These are phyloP conservation scores for Alviniconcha strummeri DNA, from an alignment of 2,888 invertebrate genomes.

Conservation along the genomic window DNA sequence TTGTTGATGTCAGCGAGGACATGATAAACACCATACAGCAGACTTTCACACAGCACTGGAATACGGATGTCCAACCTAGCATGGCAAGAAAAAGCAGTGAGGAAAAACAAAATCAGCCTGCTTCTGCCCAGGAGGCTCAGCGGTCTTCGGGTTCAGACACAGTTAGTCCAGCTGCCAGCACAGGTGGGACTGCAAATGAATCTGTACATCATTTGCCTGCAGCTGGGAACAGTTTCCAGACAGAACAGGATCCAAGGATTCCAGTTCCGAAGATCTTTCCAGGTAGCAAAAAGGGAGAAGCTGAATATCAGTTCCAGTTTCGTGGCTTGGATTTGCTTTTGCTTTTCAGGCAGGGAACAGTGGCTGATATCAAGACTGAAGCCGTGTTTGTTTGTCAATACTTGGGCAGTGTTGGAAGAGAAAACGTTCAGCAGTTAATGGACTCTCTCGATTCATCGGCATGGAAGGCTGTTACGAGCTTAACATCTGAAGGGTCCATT, in stretches of 20 bases:
- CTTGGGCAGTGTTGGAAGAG: neutral
- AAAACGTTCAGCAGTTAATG: neutral
- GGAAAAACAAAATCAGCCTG: neutral
- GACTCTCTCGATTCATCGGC: neutral
- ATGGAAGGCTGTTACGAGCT: no score
- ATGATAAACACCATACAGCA: conserved; percentile 27
- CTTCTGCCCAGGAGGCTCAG: neutral
- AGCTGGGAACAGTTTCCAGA: neutral
- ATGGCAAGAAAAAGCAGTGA: neutral
- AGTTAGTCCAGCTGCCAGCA: no score
- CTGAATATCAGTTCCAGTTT: neutral
- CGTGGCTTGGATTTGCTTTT: neutral
- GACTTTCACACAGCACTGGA: conserved; percentile 15
- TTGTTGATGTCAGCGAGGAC: conserved; percentile 32
- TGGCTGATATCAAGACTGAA: neutral
- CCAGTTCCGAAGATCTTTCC: neutral
- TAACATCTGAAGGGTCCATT: neutral
- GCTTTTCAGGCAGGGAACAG: neutral
- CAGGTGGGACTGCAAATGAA: no score
- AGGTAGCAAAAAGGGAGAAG: neutral
- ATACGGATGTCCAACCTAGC: neutral
- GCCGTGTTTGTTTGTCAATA: neutral
- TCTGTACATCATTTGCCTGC: no score
- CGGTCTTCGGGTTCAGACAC: neutral
- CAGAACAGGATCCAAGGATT: neutral